Evolutionary conservation across 2,888 invertebrate species (phyloP).

Genomic region (Biston stratarius): DNA sequence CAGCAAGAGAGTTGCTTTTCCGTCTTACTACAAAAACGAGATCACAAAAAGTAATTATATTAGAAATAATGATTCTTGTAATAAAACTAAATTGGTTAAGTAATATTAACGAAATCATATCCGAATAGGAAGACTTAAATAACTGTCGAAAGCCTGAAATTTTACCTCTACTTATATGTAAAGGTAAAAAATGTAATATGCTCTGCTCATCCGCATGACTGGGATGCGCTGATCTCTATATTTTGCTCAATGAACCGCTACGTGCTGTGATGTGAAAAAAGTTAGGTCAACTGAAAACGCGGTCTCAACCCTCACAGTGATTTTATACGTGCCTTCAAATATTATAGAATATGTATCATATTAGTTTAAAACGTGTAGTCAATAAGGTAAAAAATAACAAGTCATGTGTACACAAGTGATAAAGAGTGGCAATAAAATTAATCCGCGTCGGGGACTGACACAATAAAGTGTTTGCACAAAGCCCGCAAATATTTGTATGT

Average conservation of each 20-base stretch:
- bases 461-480: slow-evolving; percentile 71
- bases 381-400: slow-evolving; percentile 31
- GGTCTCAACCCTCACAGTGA: slow-evolving; percentile 1
- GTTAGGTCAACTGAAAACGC: slow-evolving; percentile 53
- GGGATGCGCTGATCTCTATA: slow-evolving; percentile 56
- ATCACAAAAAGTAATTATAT: background rate
- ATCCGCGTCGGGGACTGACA: slow-evolving; percentile 64
- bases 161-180: background rate
- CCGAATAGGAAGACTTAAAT: background rate
- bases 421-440: slow-evolving; percentile 76
- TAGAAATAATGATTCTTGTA: no score
- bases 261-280: slow-evolving; percentile 40
- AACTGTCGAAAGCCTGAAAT: slow-evolving; percentile 10
- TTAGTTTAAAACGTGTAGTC: slow-evolving; percentile 20
- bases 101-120: no score
- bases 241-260: slow-evolving; percentile 53
- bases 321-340: background rate
- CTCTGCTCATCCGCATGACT: slow-evolving; percentile 38
- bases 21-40: no score
- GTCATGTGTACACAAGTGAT: slow-evolving; percentile 63
- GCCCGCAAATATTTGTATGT: slow-evolving; percentile 73
- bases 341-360: background rate
- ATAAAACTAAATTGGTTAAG: no score
- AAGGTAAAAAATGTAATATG: slow-evolving; percentile 8
- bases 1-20: background rate